phyloP scores from a whole-genome alignment of 2,113 vertebrate genomes.

The Pelecanoides urinatrix region DNA sequence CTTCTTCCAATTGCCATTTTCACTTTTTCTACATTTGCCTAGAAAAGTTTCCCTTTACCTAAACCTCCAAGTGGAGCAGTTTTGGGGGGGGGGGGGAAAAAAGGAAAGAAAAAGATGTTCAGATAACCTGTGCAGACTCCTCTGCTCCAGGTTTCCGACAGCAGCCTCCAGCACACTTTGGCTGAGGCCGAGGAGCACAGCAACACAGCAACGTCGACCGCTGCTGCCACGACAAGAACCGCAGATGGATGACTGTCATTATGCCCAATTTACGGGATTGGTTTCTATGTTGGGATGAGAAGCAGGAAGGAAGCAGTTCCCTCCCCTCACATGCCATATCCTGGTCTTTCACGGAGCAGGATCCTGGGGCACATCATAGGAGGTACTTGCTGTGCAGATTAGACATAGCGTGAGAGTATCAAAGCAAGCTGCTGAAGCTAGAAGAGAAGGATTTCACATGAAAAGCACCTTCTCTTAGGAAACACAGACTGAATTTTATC shows the following conservation, averaged over 20 bases:
- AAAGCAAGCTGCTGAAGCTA: background rate
- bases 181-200: background rate
- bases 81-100: no score
- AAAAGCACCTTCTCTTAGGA: background rate
- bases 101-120: background rate
- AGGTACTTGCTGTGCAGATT: background rate
- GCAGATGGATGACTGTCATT: background rate
- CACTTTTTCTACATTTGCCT: background rate
- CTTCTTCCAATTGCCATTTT: background rate
- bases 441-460: background rate
- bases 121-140: background rate
- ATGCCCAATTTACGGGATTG: background rate
- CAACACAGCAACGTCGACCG: fast-evolving
- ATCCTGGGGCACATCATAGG: background rate
- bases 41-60: background rate
- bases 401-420: background rate
- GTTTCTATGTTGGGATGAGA: background rate
- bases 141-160: background rate
- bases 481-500: background rate
- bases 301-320: background rate
- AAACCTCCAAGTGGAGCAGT: background rate
- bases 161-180: background rate
- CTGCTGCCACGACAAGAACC: background rate
- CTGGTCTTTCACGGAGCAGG: background rate
- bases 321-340: background rate